Base-by-base conservation (phyloP, 2,888 invertebrate species). In the Synergus umbraculus region DNA sequence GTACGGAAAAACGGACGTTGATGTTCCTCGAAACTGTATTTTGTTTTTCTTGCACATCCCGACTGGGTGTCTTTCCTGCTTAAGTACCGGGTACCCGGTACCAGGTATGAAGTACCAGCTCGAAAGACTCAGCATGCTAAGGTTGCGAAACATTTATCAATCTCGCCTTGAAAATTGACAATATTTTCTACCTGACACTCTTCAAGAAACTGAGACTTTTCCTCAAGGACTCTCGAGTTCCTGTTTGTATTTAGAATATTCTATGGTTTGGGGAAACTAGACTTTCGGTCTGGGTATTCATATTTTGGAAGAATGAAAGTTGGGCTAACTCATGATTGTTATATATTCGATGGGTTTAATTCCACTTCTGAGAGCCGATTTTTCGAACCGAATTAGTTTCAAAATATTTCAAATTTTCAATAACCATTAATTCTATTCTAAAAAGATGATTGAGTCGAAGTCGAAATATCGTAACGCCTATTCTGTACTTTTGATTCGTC, bases 1-100 rank as follows among this genome's bases (percentile, higher is more conserved):
- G 63, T 58, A 81, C 80, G 78, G 80, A 82, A 82, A 78, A 79
- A 77, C 76, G 76, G 76, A 78, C 79, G 76, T 76, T 54, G 69
- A 67, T 76, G 79, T 77, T 76, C 79, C 58, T 60, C 58, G 54
- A 66, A 67, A 49, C 44, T 58, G 43, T 37, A 22, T 78, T 58
- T 66, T 78, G 79, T 79, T 82, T 79, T 76, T 79, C 81, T 79
- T 69, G 77, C 63, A 49, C 77, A 37, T 73, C 54, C n/a, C 18
- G 54, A 73, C 54, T 73, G 73, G 73, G 73, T 73, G 73, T 73
- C 73, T 73, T 66, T 13, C 44, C 12, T 44, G 12, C 18, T 44
- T 41, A 12, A 66, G 15, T 63, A 18, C 13, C 29, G 12, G 41
- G 18, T 58, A 58, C 44, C 15, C 7, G 49, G 10, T 49, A 37